These are phyloP conservation scores for Netelia inedita DNA, from an alignment of 2,888 invertebrate species.

Conservation along the genomic window DNA sequence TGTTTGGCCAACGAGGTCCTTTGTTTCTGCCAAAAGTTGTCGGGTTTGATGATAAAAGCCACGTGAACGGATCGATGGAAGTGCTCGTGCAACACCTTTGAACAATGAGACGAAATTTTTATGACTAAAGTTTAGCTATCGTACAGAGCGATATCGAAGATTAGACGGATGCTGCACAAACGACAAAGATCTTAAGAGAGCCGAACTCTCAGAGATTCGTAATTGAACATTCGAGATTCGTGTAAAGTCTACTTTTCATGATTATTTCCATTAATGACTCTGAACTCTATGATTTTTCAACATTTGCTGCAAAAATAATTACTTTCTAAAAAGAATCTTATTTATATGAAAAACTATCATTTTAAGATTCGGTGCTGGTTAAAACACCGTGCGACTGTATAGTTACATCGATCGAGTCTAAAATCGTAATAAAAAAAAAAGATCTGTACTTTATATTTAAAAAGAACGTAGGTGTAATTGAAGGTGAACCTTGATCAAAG, in stretches of 20 bases:
- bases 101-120: conserved; percentile 33
- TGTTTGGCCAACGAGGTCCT: conserved; percentile 98
- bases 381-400: not conserved
- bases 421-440: not conserved
- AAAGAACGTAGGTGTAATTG: too few relatives aligned
- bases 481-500: not conserved
- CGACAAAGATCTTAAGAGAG: not conserved
- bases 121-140: not conserved
- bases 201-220: not conserved
- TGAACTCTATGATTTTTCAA: not conserved
- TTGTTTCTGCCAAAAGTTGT: conserved; percentile 99
- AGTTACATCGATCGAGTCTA: not conserved
- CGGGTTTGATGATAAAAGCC: conserved; percentile 99
- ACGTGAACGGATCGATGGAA: conserved; percentile 97
- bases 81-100: conserved; percentile 94
- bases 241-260: not conserved
- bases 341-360: not conserved
- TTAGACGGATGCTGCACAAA: not conserved
- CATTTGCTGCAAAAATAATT: not conserved
- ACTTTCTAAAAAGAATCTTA: not conserved
- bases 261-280: not conserved
- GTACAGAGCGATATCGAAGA: not conserved
- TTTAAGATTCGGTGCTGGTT: not conserved
- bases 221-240: not conserved
- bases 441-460: not conserved